These are phyloP conservation scores for Eupristina koningsbergeri DNA, from an alignment of 1,140 invertebrate species.

Conservation along the genomic window DNA sequence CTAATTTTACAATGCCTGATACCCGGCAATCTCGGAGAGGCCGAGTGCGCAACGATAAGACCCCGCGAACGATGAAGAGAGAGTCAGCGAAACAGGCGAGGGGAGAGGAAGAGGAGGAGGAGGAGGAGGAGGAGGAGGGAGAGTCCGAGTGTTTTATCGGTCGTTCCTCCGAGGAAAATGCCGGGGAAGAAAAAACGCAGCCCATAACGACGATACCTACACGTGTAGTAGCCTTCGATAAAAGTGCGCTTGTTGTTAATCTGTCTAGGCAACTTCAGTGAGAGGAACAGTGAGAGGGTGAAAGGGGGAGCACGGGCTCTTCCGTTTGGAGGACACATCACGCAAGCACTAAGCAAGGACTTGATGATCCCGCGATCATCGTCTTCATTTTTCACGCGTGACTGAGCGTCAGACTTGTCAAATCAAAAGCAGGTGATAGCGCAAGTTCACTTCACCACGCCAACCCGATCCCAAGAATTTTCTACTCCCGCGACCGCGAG, in stretches of 20 bases:
- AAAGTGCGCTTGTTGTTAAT: neutral
- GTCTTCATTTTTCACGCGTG: neutral
- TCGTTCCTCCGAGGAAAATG: slow-evolving; percentile 12
- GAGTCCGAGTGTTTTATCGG: slow-evolving; percentile 2
- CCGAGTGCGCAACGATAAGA: slow-evolving; percentile 13
- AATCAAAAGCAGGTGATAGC: neutral
- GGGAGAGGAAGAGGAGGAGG: neutral
- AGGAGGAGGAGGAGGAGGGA: neutral
- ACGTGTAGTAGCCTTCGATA: neutral
- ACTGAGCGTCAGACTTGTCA: neutral
- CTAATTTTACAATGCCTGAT: slow-evolving; percentile 45
- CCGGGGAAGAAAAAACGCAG: neutral
- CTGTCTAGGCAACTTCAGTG: neutral
- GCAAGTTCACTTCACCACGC: neutral
- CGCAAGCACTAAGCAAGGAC: neutral
- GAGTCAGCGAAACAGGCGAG: no score
- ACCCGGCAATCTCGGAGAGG: slow-evolving; percentile 17
- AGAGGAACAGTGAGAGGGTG: no score
- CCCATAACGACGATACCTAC: neutral
- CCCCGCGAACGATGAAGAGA: neutral
- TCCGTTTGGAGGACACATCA: no score
- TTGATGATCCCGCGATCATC: neutral
- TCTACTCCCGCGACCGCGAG: neutral
- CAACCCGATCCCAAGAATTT: neutral
- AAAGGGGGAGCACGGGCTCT: no score